These are phyloP conservation scores for Hyles euphorbiae DNA, from an alignment of 1,140 invertebrate species.

Conservation along the genomic window DNA sequence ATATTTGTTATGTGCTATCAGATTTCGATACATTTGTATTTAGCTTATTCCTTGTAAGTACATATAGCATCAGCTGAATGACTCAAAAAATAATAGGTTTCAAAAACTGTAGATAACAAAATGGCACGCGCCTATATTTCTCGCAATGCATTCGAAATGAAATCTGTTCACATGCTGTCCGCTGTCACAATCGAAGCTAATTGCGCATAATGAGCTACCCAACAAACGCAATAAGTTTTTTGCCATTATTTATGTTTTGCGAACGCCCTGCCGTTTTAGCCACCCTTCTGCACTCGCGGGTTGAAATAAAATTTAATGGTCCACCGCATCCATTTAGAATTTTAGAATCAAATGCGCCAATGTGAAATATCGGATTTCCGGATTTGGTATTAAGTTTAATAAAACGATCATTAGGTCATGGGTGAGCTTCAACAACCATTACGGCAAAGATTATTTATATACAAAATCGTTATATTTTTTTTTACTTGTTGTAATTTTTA, in stretches of 20 bases:
- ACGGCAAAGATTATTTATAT: too few relatives aligned
- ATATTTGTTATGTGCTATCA: too few relatives aligned
- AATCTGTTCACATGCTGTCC: constrained; percentile 64
- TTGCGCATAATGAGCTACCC: constrained; percentile 70
- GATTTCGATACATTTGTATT: too few relatives aligned
- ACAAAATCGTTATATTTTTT: too few relatives aligned
- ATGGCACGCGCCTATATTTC: constrained; percentile 30
- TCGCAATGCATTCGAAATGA: constrained; percentile 30
- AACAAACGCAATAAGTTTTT: constrained; percentile 72
- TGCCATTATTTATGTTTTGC: constrained; percentile 63
- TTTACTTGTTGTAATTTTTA: too few relatives aligned
- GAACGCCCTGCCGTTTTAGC: constrained; percentile 52
- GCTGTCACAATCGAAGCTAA: constrained; percentile 71
- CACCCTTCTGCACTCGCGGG: constrained; percentile 50
- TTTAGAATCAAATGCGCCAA: constrained; percentile 34
- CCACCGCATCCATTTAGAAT: constrained; percentile 45
- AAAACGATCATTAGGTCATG: not conserved
- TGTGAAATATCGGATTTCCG: constrained; percentile 68
- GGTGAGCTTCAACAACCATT: too few relatives aligned
- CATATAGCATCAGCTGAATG: too few relatives aligned
- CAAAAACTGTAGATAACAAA: constrained; percentile 1
- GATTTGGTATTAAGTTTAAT: constrained; percentile 22
- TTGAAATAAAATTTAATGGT: constrained; percentile 72
- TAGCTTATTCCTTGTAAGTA: too few relatives aligned
- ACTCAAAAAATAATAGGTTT: too few relatives aligned